phyloP scores from a whole-genome alignment of 2,113 vertebrate genomes.

The Hemicordylus capensis region DNA sequence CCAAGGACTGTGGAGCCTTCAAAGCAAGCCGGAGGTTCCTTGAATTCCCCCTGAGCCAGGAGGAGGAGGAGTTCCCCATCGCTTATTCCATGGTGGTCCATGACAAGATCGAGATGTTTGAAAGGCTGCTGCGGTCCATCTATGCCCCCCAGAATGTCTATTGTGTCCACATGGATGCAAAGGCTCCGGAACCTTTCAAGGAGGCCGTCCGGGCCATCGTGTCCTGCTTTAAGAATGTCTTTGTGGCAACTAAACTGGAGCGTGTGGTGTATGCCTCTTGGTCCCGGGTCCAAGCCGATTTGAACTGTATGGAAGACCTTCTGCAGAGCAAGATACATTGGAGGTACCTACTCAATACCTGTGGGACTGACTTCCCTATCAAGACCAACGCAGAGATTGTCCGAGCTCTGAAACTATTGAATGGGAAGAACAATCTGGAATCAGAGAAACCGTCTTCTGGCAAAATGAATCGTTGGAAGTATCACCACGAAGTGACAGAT shows the following conservation, averaged over 20 bases:
- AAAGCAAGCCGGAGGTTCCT: constrained; percentile 76
- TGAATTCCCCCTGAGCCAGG: constrained; percentile 78
- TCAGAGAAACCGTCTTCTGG: constrained; percentile 67
- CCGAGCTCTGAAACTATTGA: constrained; percentile 75
- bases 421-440: constrained; percentile 88
- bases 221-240: constrained; percentile 90
- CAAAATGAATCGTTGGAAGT: constrained; percentile 82
- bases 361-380: constrained; percentile 91
- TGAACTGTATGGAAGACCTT: constrained; percentile 93
- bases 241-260: constrained; percentile 84
- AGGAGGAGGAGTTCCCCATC: constrained; percentile 83
- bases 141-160: constrained; percentile 92
- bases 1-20: constrained; percentile 80
- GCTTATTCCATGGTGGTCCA: constrained; percentile 93
- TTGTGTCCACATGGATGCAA: constrained; percentile 87
- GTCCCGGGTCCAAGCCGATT: constrained; percentile 90
- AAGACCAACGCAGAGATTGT: constrained; percentile 92
- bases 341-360: constrained; percentile 92
- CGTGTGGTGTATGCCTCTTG: constrained; percentile 87
- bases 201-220: constrained; percentile 79
- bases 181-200: constrained; percentile 75
- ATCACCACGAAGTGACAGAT: constrained; percentile 66
- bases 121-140: constrained; percentile 84
- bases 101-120: constrained; percentile 91
- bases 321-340: constrained; percentile 77